phyloP scores from a whole-genome alignment of 2,888 invertebrate species.

The Diploptera punctata region DNA sequence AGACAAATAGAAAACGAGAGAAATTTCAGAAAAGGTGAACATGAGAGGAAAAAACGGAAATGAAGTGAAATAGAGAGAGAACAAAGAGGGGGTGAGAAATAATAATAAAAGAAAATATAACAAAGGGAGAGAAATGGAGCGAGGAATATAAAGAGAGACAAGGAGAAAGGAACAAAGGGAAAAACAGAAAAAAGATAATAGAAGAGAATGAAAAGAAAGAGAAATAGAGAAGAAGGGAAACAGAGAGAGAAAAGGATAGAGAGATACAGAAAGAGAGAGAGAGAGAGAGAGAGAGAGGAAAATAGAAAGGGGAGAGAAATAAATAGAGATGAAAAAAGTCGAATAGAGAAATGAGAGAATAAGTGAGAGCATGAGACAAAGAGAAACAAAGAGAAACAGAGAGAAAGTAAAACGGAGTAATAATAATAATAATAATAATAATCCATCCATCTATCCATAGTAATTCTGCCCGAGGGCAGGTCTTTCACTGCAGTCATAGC shows the following conservation, averaged over 20 bases:
- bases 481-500: no score
- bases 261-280: neutral
- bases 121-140: neutral
- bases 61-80: neutral
- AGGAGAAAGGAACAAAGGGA: neutral
- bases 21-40: neutral
- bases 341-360: neutral
- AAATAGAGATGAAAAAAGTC: neutral
- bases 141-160: neutral
- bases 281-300: neutral
- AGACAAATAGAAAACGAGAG: neutral
- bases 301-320: neutral
- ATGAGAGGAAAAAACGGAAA: neutral
- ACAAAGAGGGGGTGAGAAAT: no score
- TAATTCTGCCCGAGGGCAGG: no score
- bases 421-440: no score
- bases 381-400: neutral
- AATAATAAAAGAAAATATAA: neutral
- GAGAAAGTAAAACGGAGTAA: no score
- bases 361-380: neutral
- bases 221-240: neutral
- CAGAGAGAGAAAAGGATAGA: neutral
- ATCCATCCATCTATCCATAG: no score
- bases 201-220: neutral
- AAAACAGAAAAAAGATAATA: neutral